A percentile compares a stretch with the other conserved stretches of the same genome.
These are phyloP conservation scores for Alaudala cheleensis DNA, from an alignment of 2,113 vertebrate species.

Conservation along the genomic window DNA sequence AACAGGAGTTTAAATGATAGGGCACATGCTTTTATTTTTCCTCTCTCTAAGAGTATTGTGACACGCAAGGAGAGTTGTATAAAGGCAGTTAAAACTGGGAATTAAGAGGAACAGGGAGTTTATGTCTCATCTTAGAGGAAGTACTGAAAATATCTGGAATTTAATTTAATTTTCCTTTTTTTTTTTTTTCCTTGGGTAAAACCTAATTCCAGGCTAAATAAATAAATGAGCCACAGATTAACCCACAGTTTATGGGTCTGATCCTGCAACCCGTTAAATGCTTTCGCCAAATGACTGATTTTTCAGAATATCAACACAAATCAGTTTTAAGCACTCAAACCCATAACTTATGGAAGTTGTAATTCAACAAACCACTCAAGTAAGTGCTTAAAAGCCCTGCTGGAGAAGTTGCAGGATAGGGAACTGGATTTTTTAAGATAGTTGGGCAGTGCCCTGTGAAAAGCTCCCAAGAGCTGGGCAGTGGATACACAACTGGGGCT, in stretches of 20 bases:
- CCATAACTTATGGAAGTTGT: not conserved
- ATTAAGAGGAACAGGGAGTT: constrained; percentile 7
- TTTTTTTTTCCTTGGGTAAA: not conserved
- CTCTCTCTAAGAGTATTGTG: constrained; percentile 8
- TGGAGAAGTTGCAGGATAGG: not conserved
- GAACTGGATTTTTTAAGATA: not conserved
- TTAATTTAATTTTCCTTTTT: constrained; percentile 1
- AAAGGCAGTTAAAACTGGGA: constrained; percentile 8
- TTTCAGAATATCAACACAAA: not conserved
- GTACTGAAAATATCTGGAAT: not conserved
- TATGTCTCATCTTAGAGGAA: constrained; percentile 3
- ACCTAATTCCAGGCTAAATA: not conserved
- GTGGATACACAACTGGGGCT: not conserved
- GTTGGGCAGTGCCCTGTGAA: not conserved
- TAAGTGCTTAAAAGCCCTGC: not conserved
- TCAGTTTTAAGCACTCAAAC: not conserved
- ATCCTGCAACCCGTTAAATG: not conserved
- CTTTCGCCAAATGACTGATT: not conserved
- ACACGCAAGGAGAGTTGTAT: not conserved
- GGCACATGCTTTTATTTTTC: not conserved
- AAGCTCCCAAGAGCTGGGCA: not conserved
- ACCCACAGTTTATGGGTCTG: constrained; percentile 20
- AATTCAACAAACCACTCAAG: not conserved
- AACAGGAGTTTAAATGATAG: constrained; percentile 36
- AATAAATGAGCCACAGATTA: not conserved